Evolutionary conservation across 2,888 invertebrate species (phyloP), one percentile per base, ranked within the genome.

Genomic region (Prosapia bicincta): DNA sequence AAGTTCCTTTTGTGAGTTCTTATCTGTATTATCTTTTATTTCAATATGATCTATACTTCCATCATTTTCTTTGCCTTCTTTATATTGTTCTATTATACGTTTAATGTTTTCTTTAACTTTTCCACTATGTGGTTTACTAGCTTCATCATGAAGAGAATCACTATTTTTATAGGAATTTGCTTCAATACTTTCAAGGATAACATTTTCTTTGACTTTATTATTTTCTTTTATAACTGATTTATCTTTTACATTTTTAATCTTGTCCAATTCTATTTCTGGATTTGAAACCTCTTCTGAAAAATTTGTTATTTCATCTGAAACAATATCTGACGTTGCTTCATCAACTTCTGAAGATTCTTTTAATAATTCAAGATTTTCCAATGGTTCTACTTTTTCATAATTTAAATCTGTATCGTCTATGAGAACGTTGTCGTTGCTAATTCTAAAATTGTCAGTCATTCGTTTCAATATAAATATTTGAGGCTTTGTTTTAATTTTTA

Each of bases 401-500:
- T 69, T 20, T 38, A 20, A 26, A 26, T 23, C 20, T 26, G n/a
- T 43, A 26, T 67, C 0, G 32, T 73, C 43, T 43, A 26, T 25
- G 10, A 26, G 69, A 68, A 26, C n/a, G 24, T 73, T 73, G 1
- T 43, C 43, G 20, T 73, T 7, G 20, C 24, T 20, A 5, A 24
- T 25, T 23, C 6, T 23, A 30, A 26, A 24, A 26, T 9, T 43
- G 0, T 23, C 67, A n/a, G 88, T 85, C 83, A 89, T 90, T 81
- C 91, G 88, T 84, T 91, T 92, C 81, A 96, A 86, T 81, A 96
- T 92, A 79, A 92, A 94, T 78, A 96, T 87, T 70, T 92, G 91
- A 0, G 95, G 94, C 83, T 92, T 94, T 0, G 93, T 94, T 86
- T 92, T 93, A 32, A 96, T 92, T 86, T 88, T 91, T 10, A 95